Evolutionary conservation across 2,797 vertebrate genomes (phyloP), one percentile per base, ranked within the genome.

Genomic region (Chrysolophus pictus): DNA sequence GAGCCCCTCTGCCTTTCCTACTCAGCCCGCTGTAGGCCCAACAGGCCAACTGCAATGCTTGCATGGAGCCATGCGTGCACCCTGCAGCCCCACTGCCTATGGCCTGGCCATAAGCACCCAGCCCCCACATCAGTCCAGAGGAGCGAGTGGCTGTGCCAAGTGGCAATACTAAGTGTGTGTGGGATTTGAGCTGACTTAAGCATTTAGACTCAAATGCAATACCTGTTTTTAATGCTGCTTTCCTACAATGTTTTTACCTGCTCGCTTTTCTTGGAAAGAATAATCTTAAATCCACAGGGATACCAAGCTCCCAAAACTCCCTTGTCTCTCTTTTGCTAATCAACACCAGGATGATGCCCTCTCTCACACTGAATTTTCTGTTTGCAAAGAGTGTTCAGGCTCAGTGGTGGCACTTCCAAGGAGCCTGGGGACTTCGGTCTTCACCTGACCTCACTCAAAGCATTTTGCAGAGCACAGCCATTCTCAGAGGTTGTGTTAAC

Each of bases 11-110:
- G 65, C 42, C 31, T 65, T 35, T 69, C 69, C 80, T 0, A 1
- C 53, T 41, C 33, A 12, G 35, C 53, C 53, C 16, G 1, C 53
- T 31, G 53, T 31, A 31, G 28, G 28, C 16, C 31, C 31, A 7
- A 11, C 18, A 21, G 55, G 18, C 18, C 16, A 4, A n/a, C 3
- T 56, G 22, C 18, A 51, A 41, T 0, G 0, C 5, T 21, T 53
- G 22, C 41, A 42, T 59, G 23, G 44, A 81, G 33, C 0, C 0
- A 69, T 5, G 10, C 14, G 5, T 0, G 0, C 0, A 3, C 22
- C 13, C 39, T 31, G 28, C 2, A 47, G 76, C 33, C 33, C 35
- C 2, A 1, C 35, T 31, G 6, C 22, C 12, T 64, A 24, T 47
- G 21, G n/a, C 5, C 21, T 35, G 26, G 6, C 1, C 2, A 37